Percentiles rank a stretch among this genome's conserved stretches.
Evolutionary conservation across 2,797 vertebrate genomes (phyloP).

Genomic region (Acipenser oxyrinchus): DNA sequence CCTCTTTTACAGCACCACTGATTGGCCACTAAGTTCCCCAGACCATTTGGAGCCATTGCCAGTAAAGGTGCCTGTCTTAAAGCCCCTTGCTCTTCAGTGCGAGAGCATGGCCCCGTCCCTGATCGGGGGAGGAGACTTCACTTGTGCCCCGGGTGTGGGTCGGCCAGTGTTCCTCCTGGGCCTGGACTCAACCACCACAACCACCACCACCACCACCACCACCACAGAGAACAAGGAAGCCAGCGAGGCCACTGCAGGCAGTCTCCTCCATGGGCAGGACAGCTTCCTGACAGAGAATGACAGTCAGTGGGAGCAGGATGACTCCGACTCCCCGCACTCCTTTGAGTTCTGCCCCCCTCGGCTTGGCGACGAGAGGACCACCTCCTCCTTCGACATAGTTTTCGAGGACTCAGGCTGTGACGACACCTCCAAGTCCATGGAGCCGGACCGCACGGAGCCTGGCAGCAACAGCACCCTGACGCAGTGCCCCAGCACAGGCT

Average conservation of each 20-base stretch:
- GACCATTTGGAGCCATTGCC: constrained; percentile 83
- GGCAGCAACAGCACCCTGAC: constrained; percentile 11
- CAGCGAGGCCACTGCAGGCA: constrained; percentile 35
- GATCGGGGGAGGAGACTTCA: constrained; percentile 22
- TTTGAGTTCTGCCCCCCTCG: constrained; percentile 67
- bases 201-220: constrained; percentile 24
- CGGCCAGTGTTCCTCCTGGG: constrained; percentile 36
- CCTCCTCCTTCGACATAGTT: constrained; percentile 89
- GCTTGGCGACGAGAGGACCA: constrained; percentile 73
- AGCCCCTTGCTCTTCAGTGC: constrained; percentile 52
- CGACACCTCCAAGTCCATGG: constrained; percentile 58
- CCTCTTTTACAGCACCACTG: constrained; percentile 65
- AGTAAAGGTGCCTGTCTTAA: constrained; percentile 77
- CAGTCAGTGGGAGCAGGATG: constrained; percentile 59
- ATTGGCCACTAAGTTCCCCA: constrained; percentile 86
- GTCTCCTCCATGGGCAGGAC: constrained; percentile 57
- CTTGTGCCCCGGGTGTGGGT: constrained; percentile 26
- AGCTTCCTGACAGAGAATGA: constrained; percentile 74
- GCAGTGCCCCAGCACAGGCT: constrained; percentile 3
- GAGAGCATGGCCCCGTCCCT: constrained; percentile 16
- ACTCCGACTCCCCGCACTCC: constrained; percentile 56
- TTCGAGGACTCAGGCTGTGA: constrained; percentile 94
- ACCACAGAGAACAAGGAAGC: constrained; percentile 29
- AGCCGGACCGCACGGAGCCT: constrained; percentile 35
- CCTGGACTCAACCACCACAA: constrained; percentile 29